These are phyloP conservation scores for Xenopus borealis DNA, from an alignment of 2,113 vertebrate species.

Conservation along the genomic window DNA sequence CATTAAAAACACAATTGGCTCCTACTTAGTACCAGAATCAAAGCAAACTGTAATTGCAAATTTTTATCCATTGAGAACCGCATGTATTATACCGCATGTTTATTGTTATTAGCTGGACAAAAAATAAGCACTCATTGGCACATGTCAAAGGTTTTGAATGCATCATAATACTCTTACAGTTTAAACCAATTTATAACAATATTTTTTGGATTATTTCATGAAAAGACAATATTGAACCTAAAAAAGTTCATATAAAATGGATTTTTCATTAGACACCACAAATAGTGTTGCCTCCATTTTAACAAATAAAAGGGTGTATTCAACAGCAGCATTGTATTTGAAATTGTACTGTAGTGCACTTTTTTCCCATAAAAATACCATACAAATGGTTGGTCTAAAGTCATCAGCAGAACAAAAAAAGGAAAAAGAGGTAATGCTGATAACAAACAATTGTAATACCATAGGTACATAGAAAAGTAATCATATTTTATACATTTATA, in stretches of 20 bases:
- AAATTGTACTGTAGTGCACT: conserved; percentile 85
- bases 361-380: conserved; percentile 81
- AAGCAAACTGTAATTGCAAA: background rate
- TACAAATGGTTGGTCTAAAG: conserved; percentile 79
- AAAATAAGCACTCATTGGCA: conserved; percentile 1
- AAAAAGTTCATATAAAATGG: conserved; percentile 77
- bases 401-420: conserved; percentile 75
- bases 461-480: conserved; percentile 95
- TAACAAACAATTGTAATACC: conserved; percentile 84
- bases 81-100: background rate
- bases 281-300: conserved; percentile 64
- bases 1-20: too few relatives aligned
- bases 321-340: conserved; percentile 85
- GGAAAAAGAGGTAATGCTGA: conserved; percentile 85
- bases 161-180: conserved; percentile 49
- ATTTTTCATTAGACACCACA: conserved; percentile 74
- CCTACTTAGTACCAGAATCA: background rate
- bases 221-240: conserved; percentile 68
- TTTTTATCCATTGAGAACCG: background rate
- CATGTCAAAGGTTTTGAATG: conserved; percentile 7
- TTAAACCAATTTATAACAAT: conserved; percentile 64
- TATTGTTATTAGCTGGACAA: conserved; percentile 4
- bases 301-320: conserved; percentile 79
- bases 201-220: conserved; percentile 63
- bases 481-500: conserved; percentile 93